Evolutionary conservation across 2,797 vertebrate genomes (phyloP).

Genomic region (Thripadectes ignobilis): DNA sequence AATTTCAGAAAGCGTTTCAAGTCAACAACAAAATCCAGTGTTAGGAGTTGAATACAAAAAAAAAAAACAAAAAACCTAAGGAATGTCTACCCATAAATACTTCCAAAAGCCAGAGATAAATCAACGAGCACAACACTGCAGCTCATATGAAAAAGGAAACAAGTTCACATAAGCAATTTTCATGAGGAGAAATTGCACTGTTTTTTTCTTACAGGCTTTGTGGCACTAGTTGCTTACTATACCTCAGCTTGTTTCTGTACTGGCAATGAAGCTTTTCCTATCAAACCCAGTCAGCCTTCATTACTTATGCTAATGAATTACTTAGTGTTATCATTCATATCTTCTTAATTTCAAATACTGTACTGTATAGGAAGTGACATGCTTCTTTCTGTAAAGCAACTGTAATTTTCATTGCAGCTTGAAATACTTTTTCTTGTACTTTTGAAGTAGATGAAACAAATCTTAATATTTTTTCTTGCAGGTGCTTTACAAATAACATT

Average conservation of each 20-base stretch:
- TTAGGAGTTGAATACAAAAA: background rate
- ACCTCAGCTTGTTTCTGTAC: background rate
- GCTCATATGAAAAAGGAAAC: background rate
- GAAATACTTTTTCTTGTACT: background rate
- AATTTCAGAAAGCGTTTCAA: background rate
- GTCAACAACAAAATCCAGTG: background rate
- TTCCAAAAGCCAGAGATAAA: background rate
- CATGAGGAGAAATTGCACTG: background rate
- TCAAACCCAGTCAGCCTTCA: background rate
- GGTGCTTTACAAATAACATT: background rate
- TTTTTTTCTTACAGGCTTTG: background rate
- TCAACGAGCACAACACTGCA: rapidly evolving
- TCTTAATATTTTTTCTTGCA: background rate
- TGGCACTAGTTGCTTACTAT: background rate
- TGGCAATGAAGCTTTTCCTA: background rate
- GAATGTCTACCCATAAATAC: background rate
- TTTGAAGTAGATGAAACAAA: background rate
- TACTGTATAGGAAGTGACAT: background rate
- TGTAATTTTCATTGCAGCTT: background rate
- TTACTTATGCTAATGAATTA: background rate
- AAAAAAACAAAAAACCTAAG: too few species aligned
- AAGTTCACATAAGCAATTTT: background rate
- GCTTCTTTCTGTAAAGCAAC: background rate
- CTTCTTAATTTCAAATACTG: background rate
- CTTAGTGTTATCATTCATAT: background rate